Evolutionary conservation across 1,140 invertebrate genomes (phyloP).

Genomic region (Drosophila malerkotliana): DNA sequence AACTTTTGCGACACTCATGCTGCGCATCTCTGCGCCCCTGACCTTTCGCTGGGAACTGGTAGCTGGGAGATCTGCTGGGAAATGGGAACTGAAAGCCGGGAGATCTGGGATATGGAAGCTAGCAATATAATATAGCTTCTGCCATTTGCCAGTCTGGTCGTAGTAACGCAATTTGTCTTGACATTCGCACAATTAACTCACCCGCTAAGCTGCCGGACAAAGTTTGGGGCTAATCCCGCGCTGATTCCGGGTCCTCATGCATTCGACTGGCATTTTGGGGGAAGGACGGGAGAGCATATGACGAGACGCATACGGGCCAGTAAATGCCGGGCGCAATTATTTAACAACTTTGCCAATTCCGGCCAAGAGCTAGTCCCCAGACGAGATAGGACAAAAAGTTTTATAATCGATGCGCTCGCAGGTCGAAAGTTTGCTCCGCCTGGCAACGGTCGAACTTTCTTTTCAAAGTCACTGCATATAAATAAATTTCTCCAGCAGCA

Average conservation of each 20-base stretch:
- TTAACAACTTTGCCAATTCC: constrained; percentile 79
- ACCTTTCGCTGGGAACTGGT: constrained; percentile 43
- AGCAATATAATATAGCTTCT: constrained; percentile 22
- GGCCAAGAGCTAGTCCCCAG: constrained; percentile 23
- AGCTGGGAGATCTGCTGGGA: constrained; percentile 6
- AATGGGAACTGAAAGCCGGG: constrained; percentile 37
- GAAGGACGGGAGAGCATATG: constrained; percentile 40
- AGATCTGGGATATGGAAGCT: background rate
- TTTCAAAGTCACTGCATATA: constrained; percentile 82
- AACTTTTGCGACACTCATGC: constrained; percentile 72
- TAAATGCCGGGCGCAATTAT: constrained; percentile 77
- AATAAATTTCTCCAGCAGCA: constrained; percentile 62
- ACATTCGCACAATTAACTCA: constrained; percentile 83
- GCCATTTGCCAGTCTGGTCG: constrained; percentile 55
- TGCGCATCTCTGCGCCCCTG: constrained; percentile 34
- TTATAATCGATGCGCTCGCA: constrained; percentile 79
- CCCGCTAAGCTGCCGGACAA: constrained; percentile 70
- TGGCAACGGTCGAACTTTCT: constrained; percentile 67
- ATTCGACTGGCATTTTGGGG: constrained; percentile 23
- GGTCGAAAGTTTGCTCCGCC: constrained; percentile 67
- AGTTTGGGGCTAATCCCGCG: constrained; percentile 65
- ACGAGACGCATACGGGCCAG: constrained; percentile 58
- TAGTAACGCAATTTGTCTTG: constrained; percentile 82
- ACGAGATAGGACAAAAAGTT: constrained; percentile 76
- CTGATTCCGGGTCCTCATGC: constrained; percentile 38